Evolutionary conservation across 2,888 invertebrate species (phyloP).

Genomic region (Nineta flava): DNA sequence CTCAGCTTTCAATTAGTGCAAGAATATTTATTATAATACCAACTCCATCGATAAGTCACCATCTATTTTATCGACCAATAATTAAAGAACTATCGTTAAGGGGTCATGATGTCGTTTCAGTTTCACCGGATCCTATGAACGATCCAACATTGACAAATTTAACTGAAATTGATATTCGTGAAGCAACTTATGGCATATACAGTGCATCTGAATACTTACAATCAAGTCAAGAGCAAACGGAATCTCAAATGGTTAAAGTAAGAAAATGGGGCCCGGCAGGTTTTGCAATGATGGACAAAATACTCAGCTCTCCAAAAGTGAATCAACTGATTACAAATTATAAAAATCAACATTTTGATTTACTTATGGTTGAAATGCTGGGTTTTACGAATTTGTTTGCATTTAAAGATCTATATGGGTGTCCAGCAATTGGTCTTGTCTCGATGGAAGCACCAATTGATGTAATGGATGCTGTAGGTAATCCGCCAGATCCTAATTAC

Average conservation of each 20-base stretch:
- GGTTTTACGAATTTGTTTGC: not conserved
- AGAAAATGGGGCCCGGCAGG: too few species aligned
- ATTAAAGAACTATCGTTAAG: slow-evolving; percentile 25
- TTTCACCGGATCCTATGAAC: slow-evolving; percentile 13
- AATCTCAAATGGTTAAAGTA: not conserved
- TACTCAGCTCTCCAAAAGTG: not conserved
- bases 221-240: too few species aligned
- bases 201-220: not conserved
- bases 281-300: not conserved
- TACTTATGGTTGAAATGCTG: not conserved
- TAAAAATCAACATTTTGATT: slow-evolving; percentile 2
- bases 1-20: too few species aligned
- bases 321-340: not conserved
- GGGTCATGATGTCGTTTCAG: slow-evolving; percentile 15
- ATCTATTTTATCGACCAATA: slow-evolving; percentile 27
- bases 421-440: not conserved
- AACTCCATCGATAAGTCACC: slow-evolving; percentile 26
- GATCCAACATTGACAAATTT: slow-evolving; percentile 3
- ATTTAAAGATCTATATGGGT: slow-evolving; percentile 1
- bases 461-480: not conserved
- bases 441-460: not conserved
- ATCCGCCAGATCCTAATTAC: not conserved
- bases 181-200: too few species aligned
- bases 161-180: slow-evolving; percentile 8
- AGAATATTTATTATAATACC: too few species aligned